Base-by-base conservation (phyloP, 92 coral and sea anemone genomes). In the Bergia puertoricense region DNA sequence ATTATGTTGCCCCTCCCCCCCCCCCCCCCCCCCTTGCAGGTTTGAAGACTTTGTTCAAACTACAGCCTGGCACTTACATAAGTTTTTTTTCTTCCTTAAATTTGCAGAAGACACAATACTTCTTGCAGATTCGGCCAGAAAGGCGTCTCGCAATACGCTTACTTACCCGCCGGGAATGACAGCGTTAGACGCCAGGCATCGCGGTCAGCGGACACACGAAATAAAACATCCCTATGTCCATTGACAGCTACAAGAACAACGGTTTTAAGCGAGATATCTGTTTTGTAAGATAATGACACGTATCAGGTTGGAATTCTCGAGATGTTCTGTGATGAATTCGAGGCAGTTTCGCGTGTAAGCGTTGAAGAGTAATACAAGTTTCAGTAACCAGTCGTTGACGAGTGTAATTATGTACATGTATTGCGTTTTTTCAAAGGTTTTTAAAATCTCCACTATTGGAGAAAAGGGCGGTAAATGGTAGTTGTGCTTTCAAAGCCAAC, bases 161-260 rank as follows among this genome's bases (percentile, higher is more conserved):
- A 23, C 65, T 15, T 84, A 46, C 79, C 87, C 87, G 15, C 87
- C 87, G 36, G 87, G 87, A 7, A 84, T 84, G 87, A 84, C 79
- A 7, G 79, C 79, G 42, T 8, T 84, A 15, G 87, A 84, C 22
- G n/a, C 22, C 77, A 48, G 56, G 57, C 87, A 84, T 69, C 67
- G 38, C 9, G 79, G 79, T 36, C 87, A 69, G 79, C 87, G 65
- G 79, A 72, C 79, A 43, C 46, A 69, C 45, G 45, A 84, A 72
- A 69, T 84, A 69, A 84, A 73, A 39, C 79, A 48, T 56, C 86
- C 86, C 51, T 44, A 48, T n/a, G 87, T 43, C 18, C 87, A 84
- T 48, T 84, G 51, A 84, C 67, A 79, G 44, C n/a, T 11, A 41
- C 39, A 43, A 23, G 10, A 50, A 71, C 36, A 9, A 14, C 51